These are phyloP conservation scores for Cynodonichthys magdalenae DNA, from an alignment of 2,797 vertebrate genomes.

Conservation along the genomic window DNA sequence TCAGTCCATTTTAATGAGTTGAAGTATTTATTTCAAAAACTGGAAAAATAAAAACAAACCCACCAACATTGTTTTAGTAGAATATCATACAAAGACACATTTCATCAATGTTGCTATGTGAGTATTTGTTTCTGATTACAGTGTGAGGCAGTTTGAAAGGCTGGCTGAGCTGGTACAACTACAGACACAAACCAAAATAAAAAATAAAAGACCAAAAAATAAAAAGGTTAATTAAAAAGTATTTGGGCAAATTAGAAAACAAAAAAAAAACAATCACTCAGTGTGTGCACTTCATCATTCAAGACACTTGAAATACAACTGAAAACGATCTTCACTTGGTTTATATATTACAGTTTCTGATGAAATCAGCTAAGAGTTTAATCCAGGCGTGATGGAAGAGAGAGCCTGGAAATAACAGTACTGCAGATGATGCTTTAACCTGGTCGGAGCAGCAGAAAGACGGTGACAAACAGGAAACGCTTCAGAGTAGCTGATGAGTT, in stretches of 20 bases:
- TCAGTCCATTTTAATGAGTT: slow-evolving; percentile 67
- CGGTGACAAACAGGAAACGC: neutral
- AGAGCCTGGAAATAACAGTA: slow-evolving; percentile 36
- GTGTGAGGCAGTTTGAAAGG: slow-evolving; percentile 86
- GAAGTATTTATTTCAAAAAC: slow-evolving; percentile 85
- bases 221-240: slow-evolving; percentile 47
- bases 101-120: slow-evolving; percentile 75
- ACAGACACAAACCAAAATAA: slow-evolving; percentile 64
- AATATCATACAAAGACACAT: slow-evolving; percentile 83
- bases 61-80: slow-evolving; percentile 83
- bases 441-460: slow-evolving; percentile 20
- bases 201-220: slow-evolving; percentile 33
- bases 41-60: slow-evolving; percentile 81
- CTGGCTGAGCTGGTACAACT: slow-evolving; percentile 81
- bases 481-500: neutral
- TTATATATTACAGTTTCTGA: slow-evolving; percentile 6
- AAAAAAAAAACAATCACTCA: slow-evolving; percentile 46
- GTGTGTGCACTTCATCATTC: slow-evolving; percentile 52
- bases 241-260: slow-evolving; percentile 33
- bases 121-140: slow-evolving; percentile 78
- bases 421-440: slow-evolving; percentile 42
- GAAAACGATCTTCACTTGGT: slow-evolving; percentile 22
- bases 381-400: slow-evolving; percentile 26
- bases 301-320: slow-evolving; percentile 51
- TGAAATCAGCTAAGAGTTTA: slow-evolving; percentile 4